Evolutionary conservation across 2,113 vertebrate species (phyloP), one percentile per base, ranked within the genome.

Genomic region (Furnarius figulus): DNA sequence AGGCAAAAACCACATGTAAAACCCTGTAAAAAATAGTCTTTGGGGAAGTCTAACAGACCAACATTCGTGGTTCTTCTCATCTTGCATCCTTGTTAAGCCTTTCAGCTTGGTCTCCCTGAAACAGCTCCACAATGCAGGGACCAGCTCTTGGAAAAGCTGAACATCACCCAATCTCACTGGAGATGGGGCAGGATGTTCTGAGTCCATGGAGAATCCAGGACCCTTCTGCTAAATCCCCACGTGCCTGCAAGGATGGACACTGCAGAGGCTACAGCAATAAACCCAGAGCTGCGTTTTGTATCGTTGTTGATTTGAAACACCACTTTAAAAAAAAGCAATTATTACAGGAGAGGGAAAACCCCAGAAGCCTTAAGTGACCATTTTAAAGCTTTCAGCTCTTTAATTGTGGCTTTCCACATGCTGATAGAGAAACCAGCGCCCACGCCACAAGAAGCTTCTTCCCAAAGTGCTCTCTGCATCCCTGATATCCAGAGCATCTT

Each of bases 331-430:
- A 73, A 27, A 46, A 3, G 1, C 3, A 3, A 22, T 42, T 42
- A 87, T 79, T 85, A 59, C 56, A 77, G 52, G 24, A 91, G 55
- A 80, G n/a, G 65, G 61, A 80, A 85, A 90, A 82, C 14, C 89
- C 82, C 90, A 85, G 65, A 93, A 88, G 24, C 47, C 18, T 16
- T 84, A 70, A 81, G 61, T 85, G 83, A 84, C 61, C 84, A 50
- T 74, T 97, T 94, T 71, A 89, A 77, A 90, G 79, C 79, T 92
- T 81, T 94, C 16, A 76, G 61, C 90, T 89, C 80, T 95, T 95
- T 94, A 95, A 95, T 35, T 95, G 90, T 87, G 91, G 81, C 62
- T 94, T 95, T 89, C 91, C 67, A 2, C 68, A 81, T 0, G 3
- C 33, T 52, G 90, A 80, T 46, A 44, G 75, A 85, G 52, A 84